Percentiles rank a stretch among this genome's conserved stretches.
Evolutionary conservation across 2,888 invertebrate species (phyloP).

Genomic region (Ennomos quercinarius): DNA sequence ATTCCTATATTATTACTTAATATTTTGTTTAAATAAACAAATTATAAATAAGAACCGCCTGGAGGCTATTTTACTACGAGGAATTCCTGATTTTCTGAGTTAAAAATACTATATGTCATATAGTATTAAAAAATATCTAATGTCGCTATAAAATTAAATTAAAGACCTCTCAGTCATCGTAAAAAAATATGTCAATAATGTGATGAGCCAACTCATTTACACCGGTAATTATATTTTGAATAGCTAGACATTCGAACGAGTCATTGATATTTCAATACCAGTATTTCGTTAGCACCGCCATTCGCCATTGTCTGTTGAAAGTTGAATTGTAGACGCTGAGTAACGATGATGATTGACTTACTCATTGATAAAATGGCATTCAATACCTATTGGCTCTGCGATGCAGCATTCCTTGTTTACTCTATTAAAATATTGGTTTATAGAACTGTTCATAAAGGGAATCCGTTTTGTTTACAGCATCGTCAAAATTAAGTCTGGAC

Average conservation of each 20-base stretch:
- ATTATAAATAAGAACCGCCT: no score
- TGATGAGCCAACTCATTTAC: conserved; percentile 10
- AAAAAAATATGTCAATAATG: no score
- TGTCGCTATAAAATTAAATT: no score
- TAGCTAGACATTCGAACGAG: conserved; percentile 26
- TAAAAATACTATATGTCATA: no score
- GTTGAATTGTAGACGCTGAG: conserved; percentile 61
- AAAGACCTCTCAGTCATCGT: no score
- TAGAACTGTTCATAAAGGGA: conserved; percentile 18
- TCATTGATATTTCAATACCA: conserved; percentile 36
- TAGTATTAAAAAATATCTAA: no score
- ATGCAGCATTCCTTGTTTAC: conserved; percentile 10
- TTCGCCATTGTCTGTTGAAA: conserved; percentile 62
- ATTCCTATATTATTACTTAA: no score
- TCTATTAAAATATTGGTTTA: conserved; percentile 25
- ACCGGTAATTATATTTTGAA: conserved; percentile 26
- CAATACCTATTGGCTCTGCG: conserved; percentile 53
- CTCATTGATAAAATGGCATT: conserved; percentile 69
- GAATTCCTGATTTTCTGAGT: no score
- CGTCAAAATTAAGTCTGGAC: conserved; percentile 9
- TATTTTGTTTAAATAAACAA: no score
- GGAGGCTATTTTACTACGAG: no score
- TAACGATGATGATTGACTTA: conserved; percentile 75
- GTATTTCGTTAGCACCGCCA: conserved; percentile 35
- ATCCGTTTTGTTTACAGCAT: conserved; percentile 5